Base-by-base conservation (phyloP, 37 sponge, comb jelly and placozoan genomes). In the Spongilla lacustris region DNA sequence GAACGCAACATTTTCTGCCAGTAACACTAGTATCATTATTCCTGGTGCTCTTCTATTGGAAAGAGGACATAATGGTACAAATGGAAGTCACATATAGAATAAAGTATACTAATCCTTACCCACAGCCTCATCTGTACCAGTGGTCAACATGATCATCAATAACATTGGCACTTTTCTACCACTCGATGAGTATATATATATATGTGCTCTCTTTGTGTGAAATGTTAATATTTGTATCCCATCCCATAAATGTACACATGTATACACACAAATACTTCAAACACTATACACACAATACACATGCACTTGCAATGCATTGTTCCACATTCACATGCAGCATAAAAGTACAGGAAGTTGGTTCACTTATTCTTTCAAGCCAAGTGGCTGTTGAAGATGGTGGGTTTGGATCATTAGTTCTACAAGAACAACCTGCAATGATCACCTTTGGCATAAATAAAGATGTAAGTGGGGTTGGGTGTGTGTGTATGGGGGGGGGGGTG, bases 151-250 rank as follows among this genome's bases (percentile, higher is more conserved):
- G n/a, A 69, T 77, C 29, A 77, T 76, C 67, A 28, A 35, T 3
- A 85, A 85, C 41, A 58, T 85, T 36, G 27, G 77, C 69, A 26
- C 22, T 0, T 85, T 85, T 30, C 70, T 85, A 27, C 36, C 67
- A 9, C 30, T 30, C 2, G 27, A 35, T 36, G 72, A 29, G 14
- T 31, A 5, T 26, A 36, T 38, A 27, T 67, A 31, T 34, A 27
- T 28, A 6, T 41, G 41, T 3, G 6, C 41, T 41, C n/a, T n/a
- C n/a, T n/a, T n/a, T n/a, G n/a, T n/a, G n/a, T 41, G 6, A 41
- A 3, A 9, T 41, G 6, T 41, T 41, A 3, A 9, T 41, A 41
- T 6, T 6, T 41, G 6, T 6, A 41, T 41, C 41, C n/a, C n/a
- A n/a, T n/a, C n/a, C 6, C 41, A 41, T 6, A 41, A 9, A 6